A percentile compares a stretch with the other conserved stretches of the same genome.
phyloP scores from a whole-genome alignment of 1,140 invertebrate genomes.

The Neodiprion pinetum region DNA sequence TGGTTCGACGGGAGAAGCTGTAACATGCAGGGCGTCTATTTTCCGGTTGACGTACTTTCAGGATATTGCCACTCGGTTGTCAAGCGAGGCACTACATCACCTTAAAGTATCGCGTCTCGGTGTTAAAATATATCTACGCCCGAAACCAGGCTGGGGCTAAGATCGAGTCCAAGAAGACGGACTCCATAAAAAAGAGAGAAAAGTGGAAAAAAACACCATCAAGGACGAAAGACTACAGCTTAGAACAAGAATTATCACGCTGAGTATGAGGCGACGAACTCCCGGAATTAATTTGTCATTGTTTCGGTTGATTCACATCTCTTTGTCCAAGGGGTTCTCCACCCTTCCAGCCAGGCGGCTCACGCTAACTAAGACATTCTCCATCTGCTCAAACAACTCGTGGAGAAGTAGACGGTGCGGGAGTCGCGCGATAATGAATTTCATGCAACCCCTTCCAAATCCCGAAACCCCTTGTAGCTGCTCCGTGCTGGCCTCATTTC shows the following conservation, averaged over 20 bases:
- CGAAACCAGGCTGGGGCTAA: too few relatives aligned
- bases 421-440: background rate
- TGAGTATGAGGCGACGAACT: background rate
- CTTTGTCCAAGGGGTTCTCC: background rate
- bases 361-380: background rate
- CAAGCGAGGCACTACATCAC: background rate
- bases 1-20: background rate
- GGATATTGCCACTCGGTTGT: background rate
- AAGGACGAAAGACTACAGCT: too few relatives aligned
- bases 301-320: background rate
- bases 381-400: background rate
- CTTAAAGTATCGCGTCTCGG: background rate
- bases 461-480: background rate
- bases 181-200: too few relatives aligned
- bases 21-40: background rate
- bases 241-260: background rate
- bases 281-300: background rate
- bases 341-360: too few relatives aligned
- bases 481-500: constrained; percentile 28
- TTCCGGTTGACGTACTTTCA: background rate
- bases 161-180: too few relatives aligned
- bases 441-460: background rate
- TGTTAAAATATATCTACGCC: too few relatives aligned
- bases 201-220: too few relatives aligned
- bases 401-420: constrained; percentile 11